Conservation (phyloP, 2,113 vertebrate genomes). For the Pachycephala philippinensis region DNA sequence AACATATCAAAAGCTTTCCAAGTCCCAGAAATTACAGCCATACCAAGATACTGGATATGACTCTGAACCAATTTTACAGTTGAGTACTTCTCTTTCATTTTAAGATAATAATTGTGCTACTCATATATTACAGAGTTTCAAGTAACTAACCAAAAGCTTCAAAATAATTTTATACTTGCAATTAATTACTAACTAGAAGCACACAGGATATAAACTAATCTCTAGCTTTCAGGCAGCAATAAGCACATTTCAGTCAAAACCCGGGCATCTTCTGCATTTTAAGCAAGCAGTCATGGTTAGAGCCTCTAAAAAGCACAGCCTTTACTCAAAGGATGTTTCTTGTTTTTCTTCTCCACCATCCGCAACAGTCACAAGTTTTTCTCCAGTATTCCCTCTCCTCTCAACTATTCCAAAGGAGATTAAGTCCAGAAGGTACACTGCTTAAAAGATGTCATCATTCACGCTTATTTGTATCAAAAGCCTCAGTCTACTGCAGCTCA, state of each 20-base stretch:
- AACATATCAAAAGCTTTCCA: background rate
- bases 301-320: background rate
- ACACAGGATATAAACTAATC: background rate
- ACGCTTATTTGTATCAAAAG: background rate
- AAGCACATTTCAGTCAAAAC: background rate
- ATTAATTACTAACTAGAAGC: background rate
- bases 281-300: background rate
- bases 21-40: background rate
- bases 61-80: background rate
- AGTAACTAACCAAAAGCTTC: background rate
- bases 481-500: background rate
- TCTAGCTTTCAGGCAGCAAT: background rate
- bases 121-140: background rate
- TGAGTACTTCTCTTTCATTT: background rate
- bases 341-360: background rate
- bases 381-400: background rate
- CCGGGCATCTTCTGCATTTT: background rate
- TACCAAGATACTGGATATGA: background rate
- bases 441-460: background rate
- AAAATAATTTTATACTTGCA: background rate
- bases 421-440: background rate
- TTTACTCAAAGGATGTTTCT: background rate
- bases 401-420: background rate
- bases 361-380: background rate
- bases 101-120: background rate